Base-by-base conservation (phyloP, 1,140 invertebrate species). In the Agrilus planipennis region DNA sequence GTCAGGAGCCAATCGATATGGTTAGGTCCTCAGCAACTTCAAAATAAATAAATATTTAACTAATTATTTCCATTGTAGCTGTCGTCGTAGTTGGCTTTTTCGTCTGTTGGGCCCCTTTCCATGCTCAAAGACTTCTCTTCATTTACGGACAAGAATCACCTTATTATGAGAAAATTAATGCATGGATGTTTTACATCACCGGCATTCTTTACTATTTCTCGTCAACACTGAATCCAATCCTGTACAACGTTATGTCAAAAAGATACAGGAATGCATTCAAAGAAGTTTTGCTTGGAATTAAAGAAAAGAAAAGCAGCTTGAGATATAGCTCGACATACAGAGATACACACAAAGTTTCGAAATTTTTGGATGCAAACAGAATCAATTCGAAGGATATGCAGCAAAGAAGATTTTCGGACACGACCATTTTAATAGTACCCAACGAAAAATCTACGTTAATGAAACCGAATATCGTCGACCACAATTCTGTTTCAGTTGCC, bases 1-100 rank as follows among this genome's bases (percentile, higher is more conserved):
- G n/a, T n/a, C n/a, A n/a, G n/a, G n/a, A 25, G n/a, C 22, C 22
- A 6, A 31, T 12, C 9, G 12, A 10, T 6, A 16, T 6, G 12
- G 12, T 15, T 31, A 10, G 29, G 15, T 31, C 5, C 9, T 31
- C 6, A 31, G 15, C 5, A 14, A 31, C 29, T 16, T 6, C 15
- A 14, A 19, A 25, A 39, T 17, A 11, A 42, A 11, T 16, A 22
- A 34, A 19, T 3, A 19, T 29, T 14, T 29, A 21, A 14, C 32
- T 36, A 44, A 29, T 43, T 14, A 21, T 47, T 27, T 44, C 57
- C 27, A 38, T 48, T 69, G 70, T 19, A 97, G 93, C 88, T 52
- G 88, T 87, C 2, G 93, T 97, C 3, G 92, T 96, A 3, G 73
- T 95, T 2, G 84, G 85, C n/a, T 97, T 97, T 67, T 96, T 96